Evolutionary conservation across 2,113 vertebrate species (phyloP).

Genomic region (Misgurnus anguillicaudatus): DNA sequence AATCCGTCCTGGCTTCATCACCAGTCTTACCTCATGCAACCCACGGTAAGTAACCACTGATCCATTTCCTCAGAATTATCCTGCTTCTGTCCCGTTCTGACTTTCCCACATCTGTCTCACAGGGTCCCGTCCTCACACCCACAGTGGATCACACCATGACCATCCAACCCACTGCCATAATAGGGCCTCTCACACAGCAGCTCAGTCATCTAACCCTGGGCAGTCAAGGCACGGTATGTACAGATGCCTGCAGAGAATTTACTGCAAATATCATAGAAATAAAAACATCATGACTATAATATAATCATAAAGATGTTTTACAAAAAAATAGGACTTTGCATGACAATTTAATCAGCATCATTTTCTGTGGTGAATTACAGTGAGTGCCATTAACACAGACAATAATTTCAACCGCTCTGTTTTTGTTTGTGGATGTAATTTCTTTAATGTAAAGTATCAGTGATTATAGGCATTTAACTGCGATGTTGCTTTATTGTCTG

Average conservation of each 20-base stretch:
- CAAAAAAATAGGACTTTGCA: background rate
- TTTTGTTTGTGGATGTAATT: too few species aligned
- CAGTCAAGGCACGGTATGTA: slow-evolving; percentile 81
- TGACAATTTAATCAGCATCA: too few species aligned
- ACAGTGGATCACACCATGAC: slow-evolving; percentile 89
- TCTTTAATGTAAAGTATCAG: background rate
- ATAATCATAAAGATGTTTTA: background rate
- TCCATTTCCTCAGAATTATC: background rate
- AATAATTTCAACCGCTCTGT: too few species aligned
- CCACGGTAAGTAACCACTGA: slow-evolving; percentile 78
- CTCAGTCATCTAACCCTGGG: slow-evolving; percentile 88
- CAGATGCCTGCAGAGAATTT: background rate
- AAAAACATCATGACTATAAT: background rate
- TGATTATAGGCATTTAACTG: slow-evolving; percentile 3
- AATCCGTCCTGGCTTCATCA: slow-evolving; percentile 89
- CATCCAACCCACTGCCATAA: slow-evolving; percentile 87
- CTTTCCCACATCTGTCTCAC: background rate
- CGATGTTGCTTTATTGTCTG: background rate
- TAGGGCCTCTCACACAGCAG: slow-evolving; percentile 87
- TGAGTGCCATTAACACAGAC: too few species aligned
- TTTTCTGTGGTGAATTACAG: too few species aligned
- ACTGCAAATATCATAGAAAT: background rate
- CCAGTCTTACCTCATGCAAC: slow-evolving; percentile 91
- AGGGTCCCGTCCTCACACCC: slow-evolving; percentile 85
- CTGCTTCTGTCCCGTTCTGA: background rate